Base-by-base conservation (phyloP, 1,140 invertebrate genomes). In the Drosophila rufa region DNA sequence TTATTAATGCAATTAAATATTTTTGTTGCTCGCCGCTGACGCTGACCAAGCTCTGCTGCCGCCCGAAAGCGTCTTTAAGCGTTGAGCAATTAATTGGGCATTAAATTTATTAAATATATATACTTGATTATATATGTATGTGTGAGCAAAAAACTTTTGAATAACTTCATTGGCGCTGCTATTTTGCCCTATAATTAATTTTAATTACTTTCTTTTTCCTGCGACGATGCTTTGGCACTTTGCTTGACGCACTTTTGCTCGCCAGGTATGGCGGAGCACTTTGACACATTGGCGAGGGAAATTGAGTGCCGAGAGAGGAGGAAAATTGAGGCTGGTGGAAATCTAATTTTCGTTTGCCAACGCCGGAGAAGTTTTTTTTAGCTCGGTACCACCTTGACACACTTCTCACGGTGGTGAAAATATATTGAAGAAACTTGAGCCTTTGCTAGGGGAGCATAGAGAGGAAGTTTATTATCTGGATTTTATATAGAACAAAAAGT, bases 111-210 rank as follows among this genome's bases (percentile, higher is more conserved):
- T 46, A 59, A 47, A 53, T 33, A 48, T 48, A 42, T 69, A 48
- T 36, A 58, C n/a, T 33, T 6, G 0, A 25, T 25, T 33, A 53
- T 48, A 15, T 50, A 30, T 5, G 11, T 25, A 4, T 40, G 14
- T 22, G 51, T 36, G 14, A 0, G 11, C 14, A 14, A 42, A 42
- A 61, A 76, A 68, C 22, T 53, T 56, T 38, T 30, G 4, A 27
- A 73, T 73, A 79, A 79, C 67, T 73, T 79, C 46, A 74, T 73
- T 69, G 43, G 55, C 14, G 56, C 25, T 22, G 57, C 33, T 56
- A 62, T 77, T 79, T 73, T 57, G 42, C 53, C 5, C 25, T 75
- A 58, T 79, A 79, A 79, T 79, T 79, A 79, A 73, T 73, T 79
- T 71, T 79, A 79, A 79, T 79, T 80, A 79, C 51, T 60, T 79